These are phyloP conservation scores for Ceyx erithaca DNA, from an alignment of 2,797 vertebrate species.

Conservation along the genomic window DNA sequence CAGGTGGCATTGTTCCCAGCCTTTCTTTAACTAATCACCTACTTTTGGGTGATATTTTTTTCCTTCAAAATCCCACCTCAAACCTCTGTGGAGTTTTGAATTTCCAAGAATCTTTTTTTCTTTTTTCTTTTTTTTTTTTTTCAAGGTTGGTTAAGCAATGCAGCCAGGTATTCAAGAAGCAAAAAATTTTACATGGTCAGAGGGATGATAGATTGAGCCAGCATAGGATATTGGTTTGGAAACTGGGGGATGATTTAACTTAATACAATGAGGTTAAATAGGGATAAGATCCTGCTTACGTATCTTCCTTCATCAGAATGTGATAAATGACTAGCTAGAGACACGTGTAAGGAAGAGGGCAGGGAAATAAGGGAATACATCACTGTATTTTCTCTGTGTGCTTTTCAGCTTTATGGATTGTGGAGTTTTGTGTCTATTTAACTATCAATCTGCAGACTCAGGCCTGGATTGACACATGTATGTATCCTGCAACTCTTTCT, in stretches of 20 bases:
- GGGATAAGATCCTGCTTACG: neutral
- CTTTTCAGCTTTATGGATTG: neutral
- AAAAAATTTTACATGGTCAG: neutral
- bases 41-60: neutral
- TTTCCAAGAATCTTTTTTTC: neutral
- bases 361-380: neutral
- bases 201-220: neutral
- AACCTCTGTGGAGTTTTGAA: neutral
- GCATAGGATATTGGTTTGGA: neutral
- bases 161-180: neutral
- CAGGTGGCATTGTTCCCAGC: constrained; percentile 13
- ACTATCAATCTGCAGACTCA: neutral
- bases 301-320: constrained; percentile 22
- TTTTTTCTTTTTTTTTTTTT: too few relatives aligned
- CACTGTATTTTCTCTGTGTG: neutral
- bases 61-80: neutral
- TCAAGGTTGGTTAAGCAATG: neutral
- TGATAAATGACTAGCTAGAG: neutral
- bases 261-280: neutral
- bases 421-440: neutral
- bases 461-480: neutral
- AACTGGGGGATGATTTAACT: neutral
- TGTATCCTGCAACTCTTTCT: neutral
- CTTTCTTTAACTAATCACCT: neutral
- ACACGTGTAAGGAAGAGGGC: neutral